These are phyloP conservation scores for Datnioides undecimradiatus DNA, from an alignment of 2,113 vertebrate species.

Conservation along the genomic window DNA sequence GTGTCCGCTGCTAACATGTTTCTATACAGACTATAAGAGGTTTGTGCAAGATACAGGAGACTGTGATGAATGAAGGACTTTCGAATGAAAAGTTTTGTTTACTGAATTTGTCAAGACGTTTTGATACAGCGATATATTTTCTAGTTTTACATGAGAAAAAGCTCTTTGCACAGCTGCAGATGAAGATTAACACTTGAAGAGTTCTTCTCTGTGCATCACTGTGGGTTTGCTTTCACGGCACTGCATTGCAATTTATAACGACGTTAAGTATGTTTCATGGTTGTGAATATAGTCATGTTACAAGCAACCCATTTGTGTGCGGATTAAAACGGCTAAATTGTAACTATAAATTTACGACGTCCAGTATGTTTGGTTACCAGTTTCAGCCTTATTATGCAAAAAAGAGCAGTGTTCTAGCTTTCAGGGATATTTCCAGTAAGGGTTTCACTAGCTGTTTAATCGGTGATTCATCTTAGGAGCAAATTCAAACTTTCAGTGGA, in stretches of 20 bases:
- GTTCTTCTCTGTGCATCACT: not conserved
- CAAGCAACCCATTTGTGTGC: not conserved
- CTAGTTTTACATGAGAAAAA: not conserved
- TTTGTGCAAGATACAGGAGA: not conserved
- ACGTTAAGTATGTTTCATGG: not conserved
- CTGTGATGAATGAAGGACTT: not conserved
- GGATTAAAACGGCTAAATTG: not conserved
- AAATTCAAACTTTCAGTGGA: not conserved
- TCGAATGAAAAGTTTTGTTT: conserved; percentile 11
- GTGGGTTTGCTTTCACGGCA: not conserved
- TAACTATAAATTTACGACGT: conserved; percentile 6
- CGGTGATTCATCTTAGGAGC: not conserved
- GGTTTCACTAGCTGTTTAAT: not conserved
- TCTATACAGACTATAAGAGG: not conserved
- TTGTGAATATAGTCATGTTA: not conserved
- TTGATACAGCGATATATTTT: conserved; percentile 40
- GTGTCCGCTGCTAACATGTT: not conserved
- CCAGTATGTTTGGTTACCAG: not conserved
- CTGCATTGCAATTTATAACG: not conserved
- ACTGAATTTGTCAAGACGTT: conserved; percentile 4
- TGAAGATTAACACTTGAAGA: not conserved
- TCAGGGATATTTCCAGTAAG: conserved; percentile 44
- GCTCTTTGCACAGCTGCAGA: conserved; percentile 30
- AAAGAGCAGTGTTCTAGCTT: conserved; percentile 42
- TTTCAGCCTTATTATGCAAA: conserved; percentile 26